Evolutionary conservation across 2,113 vertebrate genomes (phyloP).

Genomic region (Lutjanus erythropterus): DNA sequence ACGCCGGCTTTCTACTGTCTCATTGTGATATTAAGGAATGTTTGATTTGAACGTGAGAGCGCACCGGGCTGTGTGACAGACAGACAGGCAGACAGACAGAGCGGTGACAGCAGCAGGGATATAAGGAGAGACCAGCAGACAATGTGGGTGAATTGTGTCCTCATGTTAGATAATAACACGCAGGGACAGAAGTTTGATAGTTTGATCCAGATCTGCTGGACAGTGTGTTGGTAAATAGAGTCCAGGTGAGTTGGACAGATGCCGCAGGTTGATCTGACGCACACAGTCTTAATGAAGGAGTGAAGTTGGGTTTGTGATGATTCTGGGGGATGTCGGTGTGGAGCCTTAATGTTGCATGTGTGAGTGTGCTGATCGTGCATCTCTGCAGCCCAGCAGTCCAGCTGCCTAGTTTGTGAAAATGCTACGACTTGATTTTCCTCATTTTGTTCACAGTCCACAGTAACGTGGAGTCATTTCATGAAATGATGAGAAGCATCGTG

Average conservation of each 20-base stretch:
- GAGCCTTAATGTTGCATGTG: neutral
- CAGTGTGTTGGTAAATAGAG: neutral
- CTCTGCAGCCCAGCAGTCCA: neutral
- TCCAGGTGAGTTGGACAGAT: neutral
- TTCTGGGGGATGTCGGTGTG: neutral
- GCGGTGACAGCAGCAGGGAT: no score
- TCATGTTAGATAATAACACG: no score
- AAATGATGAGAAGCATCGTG: neutral
- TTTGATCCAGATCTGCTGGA: neutral
- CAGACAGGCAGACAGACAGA: neutral
- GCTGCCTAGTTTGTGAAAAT: neutral
- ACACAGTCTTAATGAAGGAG: no score
- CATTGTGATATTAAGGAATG: slow-evolving; percentile 31
- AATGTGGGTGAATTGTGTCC: neutral
- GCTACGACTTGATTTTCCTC: neutral
- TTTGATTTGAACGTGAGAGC: slow-evolving; percentile 6
- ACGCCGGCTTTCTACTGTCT: slow-evolving; percentile 27
- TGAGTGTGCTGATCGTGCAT: neutral
- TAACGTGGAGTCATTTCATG: neutral
- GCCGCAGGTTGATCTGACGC: neutral
- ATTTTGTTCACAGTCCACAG: neutral
- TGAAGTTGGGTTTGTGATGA: slow-evolving; percentile 21
- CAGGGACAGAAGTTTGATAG: slow-evolving; percentile 15
- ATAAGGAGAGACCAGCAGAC: no score
- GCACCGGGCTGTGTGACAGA: slow-evolving; percentile 17